Base-by-base conservation (phyloP, 2,888 invertebrate species). In the Metacarcinus magister region DNA sequence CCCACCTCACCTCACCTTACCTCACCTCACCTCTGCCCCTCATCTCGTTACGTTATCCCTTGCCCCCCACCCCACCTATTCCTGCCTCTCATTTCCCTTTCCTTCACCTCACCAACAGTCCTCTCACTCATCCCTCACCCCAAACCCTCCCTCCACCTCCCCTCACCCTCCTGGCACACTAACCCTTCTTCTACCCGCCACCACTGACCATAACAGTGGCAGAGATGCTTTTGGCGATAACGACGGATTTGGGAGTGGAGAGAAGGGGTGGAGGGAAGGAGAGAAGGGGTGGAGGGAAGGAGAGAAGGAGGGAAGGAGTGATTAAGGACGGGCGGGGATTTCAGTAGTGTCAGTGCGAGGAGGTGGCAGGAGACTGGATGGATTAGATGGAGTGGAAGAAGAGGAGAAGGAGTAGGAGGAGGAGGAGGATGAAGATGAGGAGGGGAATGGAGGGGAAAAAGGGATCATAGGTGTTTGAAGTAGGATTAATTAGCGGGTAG, bases 381-480 rank as follows among this genome's bases (percentile, higher is more conserved):
- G 28, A 28, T 54, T 54, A 54, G 54, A 54, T 75, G 54, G 75
- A 28, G 75, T 75, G 75, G 75, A n/a, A n/a, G 75, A 75, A 5
- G 8, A 75, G n/a, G n/a, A 75, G 75, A 2, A 75, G 75, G 75
- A n/a, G 75, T 0, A 75, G 75, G 28, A 75, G 75, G 75, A n/a
- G n/a, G 75, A n/a, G n/a, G 75, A 19, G 75, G 75, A n/a, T n/a
- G 54, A 19, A n/a, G n/a, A n/a, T n/a, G n/a, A 16, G 54, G 8
- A 16, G 54, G 54, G 54, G 54, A 54, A 13, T 54, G 54, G 54
- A 54, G 16, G 19, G 13, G 13, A 54, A 54, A 0, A 19, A 48
- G 48, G 67, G 67, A 67, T 67, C n/a, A 67, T 67, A 67, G 23
- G 67, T 75, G 75, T 75, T 75, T 28, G 28, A 75, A 75, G 75